phyloP scores from a whole-genome alignment of 2,888 invertebrate genomes.

The Cantharis nigra region DNA sequence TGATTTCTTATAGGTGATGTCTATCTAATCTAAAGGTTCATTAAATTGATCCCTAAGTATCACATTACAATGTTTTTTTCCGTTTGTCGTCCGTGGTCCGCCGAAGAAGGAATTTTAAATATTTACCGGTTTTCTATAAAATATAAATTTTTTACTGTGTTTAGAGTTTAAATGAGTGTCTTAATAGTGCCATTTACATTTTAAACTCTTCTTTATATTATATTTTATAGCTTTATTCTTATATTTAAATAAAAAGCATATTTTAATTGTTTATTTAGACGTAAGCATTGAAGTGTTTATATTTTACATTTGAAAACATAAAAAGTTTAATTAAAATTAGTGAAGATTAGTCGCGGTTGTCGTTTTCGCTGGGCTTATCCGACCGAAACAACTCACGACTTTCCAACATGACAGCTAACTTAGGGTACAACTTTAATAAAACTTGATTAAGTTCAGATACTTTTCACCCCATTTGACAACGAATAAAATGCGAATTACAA shows the following conservation, averaged over 20 bases:
- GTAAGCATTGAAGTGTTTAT: neutral
- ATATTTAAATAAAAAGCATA: slow-evolving; percentile 12
- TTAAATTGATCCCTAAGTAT: slow-evolving; percentile 30
- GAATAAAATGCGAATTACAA: slow-evolving; percentile 30
- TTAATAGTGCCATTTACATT: slow-evolving; percentile 36
- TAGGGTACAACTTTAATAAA: slow-evolving; percentile 32
- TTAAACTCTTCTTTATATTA: slow-evolving; percentile 19
- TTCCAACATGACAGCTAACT: slow-evolving; percentile 29
- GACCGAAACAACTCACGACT: slow-evolving; percentile 11
- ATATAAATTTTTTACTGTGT: neutral
- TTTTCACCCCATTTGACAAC: slow-evolving; percentile 31
- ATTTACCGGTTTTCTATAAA: slow-evolving; percentile 20
- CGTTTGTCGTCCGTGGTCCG: slow-evolving; percentile 5
- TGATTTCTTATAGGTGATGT: slow-evolving; percentile 9
- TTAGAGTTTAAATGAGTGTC: slow-evolving; percentile 24
- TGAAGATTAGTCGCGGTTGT: slow-evolving; percentile 25
- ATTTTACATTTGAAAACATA: slow-evolving; percentile 1
- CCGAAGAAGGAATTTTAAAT: slow-evolving; percentile 19
- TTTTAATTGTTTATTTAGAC: slow-evolving; percentile 6
- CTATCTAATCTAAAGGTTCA: slow-evolving; percentile 32
- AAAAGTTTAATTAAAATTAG: slow-evolving; percentile 30
- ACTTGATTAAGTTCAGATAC: slow-evolving; percentile 31
- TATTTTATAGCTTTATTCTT: slow-evolving; percentile 31
- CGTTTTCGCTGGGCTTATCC: slow-evolving; percentile 20
- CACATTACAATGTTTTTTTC: slow-evolving; percentile 25